Base-by-base conservation (phyloP, 92 coral and sea anemone species). In the Palythoa grandiflora region DNA sequence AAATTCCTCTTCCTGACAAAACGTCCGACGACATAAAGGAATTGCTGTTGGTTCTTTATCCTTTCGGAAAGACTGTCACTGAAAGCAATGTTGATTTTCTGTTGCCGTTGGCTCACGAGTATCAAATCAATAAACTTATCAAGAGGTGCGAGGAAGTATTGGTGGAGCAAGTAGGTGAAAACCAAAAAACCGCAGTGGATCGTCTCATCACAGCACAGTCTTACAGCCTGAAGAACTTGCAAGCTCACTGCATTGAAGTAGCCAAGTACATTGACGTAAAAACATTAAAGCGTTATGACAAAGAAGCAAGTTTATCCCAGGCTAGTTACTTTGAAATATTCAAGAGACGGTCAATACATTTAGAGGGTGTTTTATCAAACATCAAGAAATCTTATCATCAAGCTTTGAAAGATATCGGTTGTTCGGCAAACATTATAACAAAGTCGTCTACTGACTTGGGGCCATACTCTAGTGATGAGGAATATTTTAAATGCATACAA, bases 1-100 rank as follows among this genome's bases (percentile, higher is more conserved):
- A 77, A 15, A 77, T 77, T 20, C 66, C 65, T 1, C 81, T 77
- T 3, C 81, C 81, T 39, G 66, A 14, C 16, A 77, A 77, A 52
- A 77, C 53, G 51, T 40, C 81, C 6, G 19, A 5, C 3, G 60
- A 77, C 2, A 77, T 77, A 5, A 28, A 54, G 3, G 81, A 77
- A 17, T 16, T 77, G 81, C 9, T 77, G 47, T 77, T 28, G 38
- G 44, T 28, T 21, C 21, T 77, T 21, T 76, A 76, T 37, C 57
- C 57, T 5, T 13, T 10, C 8, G 3, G 36, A 36, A 76, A 51
- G 40, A 14, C 35, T n/a, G 80, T 76, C 12, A 50, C 19, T 60
- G n/a, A 21, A 21, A 11, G 37, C 15, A 77, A 12, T 15, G 81
- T 77, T 19, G 52, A 50, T 66, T 77, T 77, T 19, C 66, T 77